phyloP scores from a whole-genome alignment of 2,797 vertebrate genomes.

The Sphenodon punctatus region DNA sequence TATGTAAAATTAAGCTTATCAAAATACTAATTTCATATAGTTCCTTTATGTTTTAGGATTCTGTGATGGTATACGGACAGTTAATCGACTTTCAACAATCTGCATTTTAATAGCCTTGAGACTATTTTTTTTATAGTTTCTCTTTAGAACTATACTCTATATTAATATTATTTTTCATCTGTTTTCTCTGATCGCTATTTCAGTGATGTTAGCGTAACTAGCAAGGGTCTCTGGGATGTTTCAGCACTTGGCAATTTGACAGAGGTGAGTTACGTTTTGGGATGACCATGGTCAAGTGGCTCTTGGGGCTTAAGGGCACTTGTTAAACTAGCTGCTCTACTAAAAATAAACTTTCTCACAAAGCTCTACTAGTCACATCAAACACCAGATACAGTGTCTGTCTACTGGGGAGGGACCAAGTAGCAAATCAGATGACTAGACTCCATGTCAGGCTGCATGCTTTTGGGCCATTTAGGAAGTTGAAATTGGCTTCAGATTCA shows the following conservation, averaged over 20 bases:
- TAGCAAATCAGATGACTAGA: not conserved
- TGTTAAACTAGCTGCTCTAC: not conserved
- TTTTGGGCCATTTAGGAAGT: too few relatives aligned
- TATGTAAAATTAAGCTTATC: accelerated
- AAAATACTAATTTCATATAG: not conserved
- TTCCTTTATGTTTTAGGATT: not conserved
- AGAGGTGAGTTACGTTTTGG: not conserved
- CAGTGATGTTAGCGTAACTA: not conserved
- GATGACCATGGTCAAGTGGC: not conserved
- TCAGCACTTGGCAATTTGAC: too few relatives aligned
- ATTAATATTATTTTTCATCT: too few relatives aligned
- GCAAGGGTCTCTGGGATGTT: not conserved
- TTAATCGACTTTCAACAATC: too few relatives aligned
- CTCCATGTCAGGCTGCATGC: not conserved
- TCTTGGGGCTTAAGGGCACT: not conserved
- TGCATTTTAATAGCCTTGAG: too few relatives aligned
- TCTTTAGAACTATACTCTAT: too few relatives aligned
- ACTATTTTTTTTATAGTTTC: too few relatives aligned
- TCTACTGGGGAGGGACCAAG: not conserved
- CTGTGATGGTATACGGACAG: too few relatives aligned
- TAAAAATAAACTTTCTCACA: not conserved
- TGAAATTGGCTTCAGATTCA: too few relatives aligned
- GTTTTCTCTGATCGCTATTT: not conserved
- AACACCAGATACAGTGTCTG: too few relatives aligned
- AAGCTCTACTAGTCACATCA: not conserved